A percentile compares a stretch with the other conserved stretches of the same genome.
phyloP scores from a whole-genome alignment of 2,797 vertebrate species.

The Sebastes matsubarae region DNA sequence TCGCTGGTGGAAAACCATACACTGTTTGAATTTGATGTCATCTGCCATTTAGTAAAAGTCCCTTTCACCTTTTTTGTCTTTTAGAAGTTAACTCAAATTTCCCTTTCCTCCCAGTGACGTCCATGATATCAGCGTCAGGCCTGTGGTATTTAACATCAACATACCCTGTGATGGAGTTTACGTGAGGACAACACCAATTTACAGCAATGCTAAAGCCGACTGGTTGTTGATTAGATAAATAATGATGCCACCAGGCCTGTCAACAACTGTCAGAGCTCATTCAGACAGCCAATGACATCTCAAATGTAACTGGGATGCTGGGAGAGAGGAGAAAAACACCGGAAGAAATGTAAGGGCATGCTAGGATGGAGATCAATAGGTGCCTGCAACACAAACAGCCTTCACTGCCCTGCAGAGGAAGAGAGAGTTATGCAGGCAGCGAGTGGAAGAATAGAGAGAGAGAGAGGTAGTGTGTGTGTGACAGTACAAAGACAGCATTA shows the following conservation, averaged over 20 bases:
- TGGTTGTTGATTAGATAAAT: slow-evolving; percentile 55
- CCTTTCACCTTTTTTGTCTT: not conserved
- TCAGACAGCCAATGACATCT: slow-evolving; percentile 49
- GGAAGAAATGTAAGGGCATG: slow-evolving; percentile 54
- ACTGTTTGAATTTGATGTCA: not conserved
- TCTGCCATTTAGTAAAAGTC: not conserved
- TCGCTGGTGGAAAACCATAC: not conserved
- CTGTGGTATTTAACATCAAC: slow-evolving; percentile 3
- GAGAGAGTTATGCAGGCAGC: slow-evolving; percentile 20
- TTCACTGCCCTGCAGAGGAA: slow-evolving; percentile 43
- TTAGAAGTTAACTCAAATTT: not conserved
- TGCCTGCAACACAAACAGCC: slow-evolving; percentile 46
- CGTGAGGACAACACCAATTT: slow-evolving; percentile 10
- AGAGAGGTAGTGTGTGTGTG: slow-evolving; percentile 27
- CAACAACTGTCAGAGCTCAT: slow-evolving; percentile 57
- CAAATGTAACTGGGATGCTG: slow-evolving; percentile 30
- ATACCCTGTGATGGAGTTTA: slow-evolving; percentile 1
- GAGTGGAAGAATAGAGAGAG: slow-evolving; percentile 30
- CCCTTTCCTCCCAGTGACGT: not conserved
- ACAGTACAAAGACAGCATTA: slow-evolving; percentile 53
- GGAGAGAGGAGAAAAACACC: slow-evolving; percentile 40
- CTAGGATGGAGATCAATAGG: slow-evolving; percentile 33
- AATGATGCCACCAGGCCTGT: slow-evolving; percentile 46
- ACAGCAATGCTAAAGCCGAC: slow-evolving; percentile 17
- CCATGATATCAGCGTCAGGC: not conserved